Evolutionary conservation across 1,140 invertebrate species (phyloP), one percentile per base, ranked within the genome.

Genomic region (Pygmarrhopalites habei): DNA sequence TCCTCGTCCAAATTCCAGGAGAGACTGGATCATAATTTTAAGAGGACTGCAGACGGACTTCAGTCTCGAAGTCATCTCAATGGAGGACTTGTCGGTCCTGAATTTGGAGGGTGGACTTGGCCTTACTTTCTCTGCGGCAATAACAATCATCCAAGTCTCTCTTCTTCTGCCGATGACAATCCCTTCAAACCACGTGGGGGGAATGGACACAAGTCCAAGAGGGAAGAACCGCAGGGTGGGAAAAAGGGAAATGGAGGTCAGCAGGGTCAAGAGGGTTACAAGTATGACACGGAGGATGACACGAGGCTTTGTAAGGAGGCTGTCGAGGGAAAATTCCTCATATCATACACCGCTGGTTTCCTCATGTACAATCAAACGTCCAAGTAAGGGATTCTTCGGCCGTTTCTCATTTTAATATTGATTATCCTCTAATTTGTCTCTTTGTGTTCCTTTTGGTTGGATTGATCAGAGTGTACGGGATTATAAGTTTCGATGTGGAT

Each of bases 401-500:
- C 44, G 5, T 19, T 23, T 19, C 5, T 47, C 44, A 19, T 23
- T 47, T 47, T 47, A 7, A 19, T 19, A 19, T 10, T 41, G 39
- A 12, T 10, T 41, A 41, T n/a, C 39, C 10, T 41, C 39, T 19
- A 49, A 1, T 49, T 49, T 1, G 14, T 49, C 10, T 12, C 46
- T 49, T 19, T 10, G 15, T 49, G 12, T 49, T 49, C 2, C 1
- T 23, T 23, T 19, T 17, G 12, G 12, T 10, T 10, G 1, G 1
- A 12, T 12, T 49, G 1, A 12, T 2, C 23, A 52, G 49, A 52
- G 26, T 52, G 14, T 52, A 52, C 23, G 64, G 57, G 7, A 26
- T 62, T 12, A 51, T 69, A 14, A 64, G 61, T 29, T 63, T 69
- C 32, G 64, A 66, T 52, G 53, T 69, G 3, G 68, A 70, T 35